Evolutionary conservation across 2,113 vertebrate genomes (phyloP).

Genomic region (Toxotes chatareus): DNA sequence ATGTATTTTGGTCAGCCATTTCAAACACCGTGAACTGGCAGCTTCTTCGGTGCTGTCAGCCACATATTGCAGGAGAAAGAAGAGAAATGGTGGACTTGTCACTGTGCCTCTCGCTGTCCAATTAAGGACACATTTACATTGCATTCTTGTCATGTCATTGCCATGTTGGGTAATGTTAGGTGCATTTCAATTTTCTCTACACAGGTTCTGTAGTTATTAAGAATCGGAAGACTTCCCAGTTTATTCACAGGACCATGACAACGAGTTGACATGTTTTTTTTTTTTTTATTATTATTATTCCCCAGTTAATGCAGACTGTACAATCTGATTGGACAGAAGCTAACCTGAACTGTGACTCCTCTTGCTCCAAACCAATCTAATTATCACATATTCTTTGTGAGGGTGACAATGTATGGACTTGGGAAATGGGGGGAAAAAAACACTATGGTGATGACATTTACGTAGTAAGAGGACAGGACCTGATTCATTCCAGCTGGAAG

Average conservation of each 20-base stretch:
- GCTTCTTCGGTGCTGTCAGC: background rate
- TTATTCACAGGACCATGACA: background rate
- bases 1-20: background rate
- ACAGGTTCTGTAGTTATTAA: background rate
- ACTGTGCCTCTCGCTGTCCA: background rate
- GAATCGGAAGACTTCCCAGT: background rate
- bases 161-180: background rate
- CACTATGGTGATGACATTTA: background rate
- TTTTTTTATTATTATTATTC: background rate
- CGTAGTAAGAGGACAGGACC: background rate
- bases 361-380: background rate
- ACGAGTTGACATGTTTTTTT: background rate
- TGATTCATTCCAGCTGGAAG: background rate
- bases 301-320: slow-evolving; percentile 5
- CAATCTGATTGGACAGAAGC: background rate
- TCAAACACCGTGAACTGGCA: background rate
- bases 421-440: background rate
- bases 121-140: background rate
- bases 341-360: background rate
- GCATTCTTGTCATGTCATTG: background rate
- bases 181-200: slow-evolving; percentile 3
- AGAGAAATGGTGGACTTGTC: background rate
- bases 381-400: slow-evolving; percentile 14
- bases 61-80: background rate
- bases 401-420: background rate